phyloP scores from a whole-genome alignment of 2,797 vertebrate genomes.

The Anisognathus igniventris region DNA sequence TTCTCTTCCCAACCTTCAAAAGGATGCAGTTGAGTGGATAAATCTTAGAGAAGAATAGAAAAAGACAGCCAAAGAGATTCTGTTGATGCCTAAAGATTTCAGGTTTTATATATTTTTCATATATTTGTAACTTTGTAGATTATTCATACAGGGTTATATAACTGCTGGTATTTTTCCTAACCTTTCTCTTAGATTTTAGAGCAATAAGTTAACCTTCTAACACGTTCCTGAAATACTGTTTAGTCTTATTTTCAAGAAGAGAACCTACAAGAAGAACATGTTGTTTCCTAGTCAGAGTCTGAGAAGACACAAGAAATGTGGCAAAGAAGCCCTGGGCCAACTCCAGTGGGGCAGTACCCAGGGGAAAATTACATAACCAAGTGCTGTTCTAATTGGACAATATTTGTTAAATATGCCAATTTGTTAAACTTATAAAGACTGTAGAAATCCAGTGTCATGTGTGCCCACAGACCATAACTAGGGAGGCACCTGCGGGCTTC shows the following conservation, averaged over 20 bases:
- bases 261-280: neutral
- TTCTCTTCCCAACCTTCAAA: neutral
- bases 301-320: neutral
- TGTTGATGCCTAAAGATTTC: neutral
- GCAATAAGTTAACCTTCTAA: neutral
- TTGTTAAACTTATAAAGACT: neutral
- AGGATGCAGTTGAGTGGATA: neutral
- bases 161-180: neutral
- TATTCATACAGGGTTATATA: neutral
- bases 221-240: neutral
- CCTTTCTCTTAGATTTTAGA: neutral
- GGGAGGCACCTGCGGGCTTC: neutral
- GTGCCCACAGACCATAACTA: neutral
- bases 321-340: neutral
- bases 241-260: neutral
- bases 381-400: neutral
- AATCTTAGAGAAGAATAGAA: neutral
- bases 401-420: neutral
- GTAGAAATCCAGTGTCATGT: neutral
- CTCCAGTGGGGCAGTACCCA: neutral
- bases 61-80: neutral
- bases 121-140: neutral
- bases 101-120: neutral
- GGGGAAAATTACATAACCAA: fast-evolving
- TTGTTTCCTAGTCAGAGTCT: neutral